These are phyloP conservation scores for Zosterops lateralis DNA, from an alignment of 2,113 vertebrate species.

Conservation along the genomic window DNA sequence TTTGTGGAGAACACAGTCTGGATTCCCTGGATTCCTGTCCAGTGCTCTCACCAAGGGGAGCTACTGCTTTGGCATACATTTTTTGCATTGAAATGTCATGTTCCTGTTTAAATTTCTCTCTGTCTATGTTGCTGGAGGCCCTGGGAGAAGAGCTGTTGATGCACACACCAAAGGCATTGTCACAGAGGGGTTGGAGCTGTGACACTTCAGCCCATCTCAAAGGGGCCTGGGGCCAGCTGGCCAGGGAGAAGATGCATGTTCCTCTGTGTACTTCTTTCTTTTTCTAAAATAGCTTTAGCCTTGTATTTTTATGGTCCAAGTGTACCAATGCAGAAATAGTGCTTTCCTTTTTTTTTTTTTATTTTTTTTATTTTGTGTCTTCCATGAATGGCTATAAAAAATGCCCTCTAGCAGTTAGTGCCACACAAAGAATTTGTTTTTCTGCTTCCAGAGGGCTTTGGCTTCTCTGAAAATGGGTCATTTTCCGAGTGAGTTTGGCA, in stretches of 20 bases:
- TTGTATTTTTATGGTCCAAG: constrained; percentile 16
- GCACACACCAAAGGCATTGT: background rate
- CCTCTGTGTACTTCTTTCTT: background rate
- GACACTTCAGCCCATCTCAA: background rate
- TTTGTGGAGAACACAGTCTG: background rate
- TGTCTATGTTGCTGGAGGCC: background rate
- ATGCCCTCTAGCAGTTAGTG: background rate
- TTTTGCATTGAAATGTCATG: background rate
- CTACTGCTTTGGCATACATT: background rate
- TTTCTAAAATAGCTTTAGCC: constrained; percentile 2
- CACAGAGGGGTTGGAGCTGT: background rate
- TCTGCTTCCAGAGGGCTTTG: background rate
- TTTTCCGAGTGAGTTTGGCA: constrained; percentile 7
- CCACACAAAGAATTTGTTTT: constrained; percentile 32
- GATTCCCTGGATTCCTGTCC: background rate
- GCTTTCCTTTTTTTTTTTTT: background rate
- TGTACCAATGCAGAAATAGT: background rate
- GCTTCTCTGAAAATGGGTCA: background rate
- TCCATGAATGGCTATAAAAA: background rate
- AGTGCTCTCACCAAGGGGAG: background rate
- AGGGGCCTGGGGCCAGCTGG: constrained; percentile 12
- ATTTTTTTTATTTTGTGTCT: background rate
- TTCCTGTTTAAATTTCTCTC: background rate
- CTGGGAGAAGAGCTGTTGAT: background rate
- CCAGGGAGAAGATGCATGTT: background rate